Evolutionary conservation across 2,797 vertebrate genomes (phyloP).

Genomic region (Tachyglossus aculeatus): DNA sequence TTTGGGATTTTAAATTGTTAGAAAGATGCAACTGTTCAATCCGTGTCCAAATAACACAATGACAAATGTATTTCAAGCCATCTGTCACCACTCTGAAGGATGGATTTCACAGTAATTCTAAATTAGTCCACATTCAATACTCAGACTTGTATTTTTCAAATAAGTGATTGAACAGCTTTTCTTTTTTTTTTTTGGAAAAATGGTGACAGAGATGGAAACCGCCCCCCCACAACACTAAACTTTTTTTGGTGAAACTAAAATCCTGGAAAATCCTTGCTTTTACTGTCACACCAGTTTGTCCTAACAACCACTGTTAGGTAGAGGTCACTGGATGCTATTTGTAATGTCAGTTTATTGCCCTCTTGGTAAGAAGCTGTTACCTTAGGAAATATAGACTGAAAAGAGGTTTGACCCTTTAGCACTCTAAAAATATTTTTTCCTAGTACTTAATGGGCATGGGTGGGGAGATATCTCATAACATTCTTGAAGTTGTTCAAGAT

Average conservation of each 20-base stretch:
- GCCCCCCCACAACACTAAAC: neutral
- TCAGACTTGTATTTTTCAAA: slow-evolving; percentile 16
- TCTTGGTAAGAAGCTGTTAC: neutral
- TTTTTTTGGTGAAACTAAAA: neutral
- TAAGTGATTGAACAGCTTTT: slow-evolving; percentile 13
- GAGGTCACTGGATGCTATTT: neutral
- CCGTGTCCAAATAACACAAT: slow-evolving; percentile 15
- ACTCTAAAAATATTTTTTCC: no score
- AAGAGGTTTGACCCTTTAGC: neutral
- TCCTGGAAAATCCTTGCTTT: neutral
- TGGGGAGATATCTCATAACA: no score
- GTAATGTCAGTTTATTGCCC: neutral
- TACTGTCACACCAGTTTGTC: no score
- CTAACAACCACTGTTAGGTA: neutral
- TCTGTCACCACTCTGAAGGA: slow-evolving; percentile 24
- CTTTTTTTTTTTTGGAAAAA: slow-evolving; percentile 38
- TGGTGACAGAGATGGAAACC: neutral
- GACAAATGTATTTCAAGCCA: slow-evolving; percentile 31
- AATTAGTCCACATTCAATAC: slow-evolving; percentile 27
- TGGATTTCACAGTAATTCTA: slow-evolving; percentile 28
- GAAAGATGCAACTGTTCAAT: no score
- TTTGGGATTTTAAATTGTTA: no score
- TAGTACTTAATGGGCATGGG: no score
- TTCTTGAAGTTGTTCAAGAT: no score
- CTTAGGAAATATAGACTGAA: neutral